These are phyloP conservation scores for Papilio protenor DNA, from an alignment of 2,888 invertebrate species.

Conservation along the genomic window DNA sequence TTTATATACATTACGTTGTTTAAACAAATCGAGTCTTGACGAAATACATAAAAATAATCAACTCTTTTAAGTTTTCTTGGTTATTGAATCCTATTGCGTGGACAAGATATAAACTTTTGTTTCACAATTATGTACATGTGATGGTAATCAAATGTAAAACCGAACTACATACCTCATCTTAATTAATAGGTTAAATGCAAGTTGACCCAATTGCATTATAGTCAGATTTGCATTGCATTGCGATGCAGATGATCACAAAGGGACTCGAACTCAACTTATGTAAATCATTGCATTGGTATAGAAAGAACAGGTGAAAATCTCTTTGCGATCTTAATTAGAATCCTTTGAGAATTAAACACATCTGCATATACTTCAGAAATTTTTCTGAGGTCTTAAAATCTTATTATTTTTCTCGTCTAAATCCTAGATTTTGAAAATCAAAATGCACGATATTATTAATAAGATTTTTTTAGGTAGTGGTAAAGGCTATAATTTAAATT, in stretches of 20 bases:
- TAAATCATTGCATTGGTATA: neutral
- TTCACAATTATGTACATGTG: no score
- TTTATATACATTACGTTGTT: neutral
- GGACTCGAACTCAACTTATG: neutral
- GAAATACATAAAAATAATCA: neutral
- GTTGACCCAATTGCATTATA: neutral
- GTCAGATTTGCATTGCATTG: neutral
- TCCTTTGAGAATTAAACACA: no score
- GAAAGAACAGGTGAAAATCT: no score
- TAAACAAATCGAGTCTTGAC: neutral
- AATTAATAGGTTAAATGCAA: neutral
- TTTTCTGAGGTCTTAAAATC: no score
- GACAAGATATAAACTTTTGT: no score
- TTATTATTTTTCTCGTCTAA: neutral
- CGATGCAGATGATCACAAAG: no score
- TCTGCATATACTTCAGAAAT: no score
- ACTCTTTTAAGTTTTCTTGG: no score
- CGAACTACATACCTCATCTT: neutral
- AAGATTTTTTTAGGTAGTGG: no score
- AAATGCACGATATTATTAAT: neutral
- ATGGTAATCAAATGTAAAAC: neutral
- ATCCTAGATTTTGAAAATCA: neutral
- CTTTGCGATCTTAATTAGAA: no score
- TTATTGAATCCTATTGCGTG: neutral
- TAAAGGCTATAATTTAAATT: neutral